Base-by-base conservation (phyloP, 2,888 invertebrate genomes). In the Toxonevra muliebris region DNA sequence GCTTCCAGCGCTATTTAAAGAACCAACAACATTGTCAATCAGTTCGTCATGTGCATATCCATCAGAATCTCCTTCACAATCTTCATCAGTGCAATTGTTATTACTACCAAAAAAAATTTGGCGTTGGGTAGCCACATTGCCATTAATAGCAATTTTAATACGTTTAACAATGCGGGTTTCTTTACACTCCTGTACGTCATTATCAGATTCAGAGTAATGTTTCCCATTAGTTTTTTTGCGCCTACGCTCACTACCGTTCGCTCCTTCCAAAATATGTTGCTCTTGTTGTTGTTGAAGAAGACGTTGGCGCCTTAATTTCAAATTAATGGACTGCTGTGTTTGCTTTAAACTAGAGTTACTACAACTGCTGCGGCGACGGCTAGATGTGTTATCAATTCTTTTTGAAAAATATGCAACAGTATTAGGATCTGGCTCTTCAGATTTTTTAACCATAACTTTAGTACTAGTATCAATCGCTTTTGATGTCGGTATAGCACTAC, bases 61-160 rank as follows among this genome's bases (percentile, higher is more conserved):
- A 19, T 19, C 11, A 17, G 11, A 11, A n/a, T 2, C 53, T 11
- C 3, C 11, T 17, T 68, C 70, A n/a, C 65, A 69, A 9, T 69
- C 68, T 19, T 70, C 69, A 48, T 77, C 74, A 54, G 65, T 74
- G 62, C 72, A 75, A 69, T 72, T 77, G 43, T 72, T 76, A 53
- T 71, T 71, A 43, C 70, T 77, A 3, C 67, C 70, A 19, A 68
- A 43, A 12, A 74, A 74, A 12, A 75, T 60, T 41, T 72, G 71
- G 43, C 71, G 70, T 41, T 74, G 66, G 8, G 71, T 68, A 0
- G 73, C 67, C 41, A 74, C 65, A 45, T 70, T 72, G 4, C 79
- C 79, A 68, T 77, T 77, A 5, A 75, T 77, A 0, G 77, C 73
- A 60, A 77, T 73, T 70, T 76, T 79, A 5, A 76, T 74, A n/a